A percentile compares a stretch with the other conserved stretches of the same genome.
Conservation (phyloP, 1,140 invertebrate genomes). For the Globodera rostochiensis region DNA sequence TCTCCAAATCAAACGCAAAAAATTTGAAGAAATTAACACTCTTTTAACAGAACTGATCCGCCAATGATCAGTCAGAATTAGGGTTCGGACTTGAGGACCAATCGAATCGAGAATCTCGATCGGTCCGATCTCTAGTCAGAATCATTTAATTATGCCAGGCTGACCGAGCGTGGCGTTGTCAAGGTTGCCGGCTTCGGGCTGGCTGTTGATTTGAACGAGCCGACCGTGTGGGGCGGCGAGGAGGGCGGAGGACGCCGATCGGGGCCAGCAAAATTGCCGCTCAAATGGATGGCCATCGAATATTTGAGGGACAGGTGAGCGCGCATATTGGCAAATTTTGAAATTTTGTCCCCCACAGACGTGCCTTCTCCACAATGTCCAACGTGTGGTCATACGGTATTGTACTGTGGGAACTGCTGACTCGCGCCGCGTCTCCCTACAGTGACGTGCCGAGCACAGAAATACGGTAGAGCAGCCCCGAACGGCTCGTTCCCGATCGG, state of each 20-base stretch:
- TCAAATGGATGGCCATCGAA: slow-evolving; percentile 68
- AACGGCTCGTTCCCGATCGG: too few species aligned
- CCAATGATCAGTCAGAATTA: too few species aligned
- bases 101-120: too few species aligned
- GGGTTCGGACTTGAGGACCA: too few species aligned
- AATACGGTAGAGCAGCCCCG: slow-evolving; percentile 18
- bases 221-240: slow-evolving; percentile 52
- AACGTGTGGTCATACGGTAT: slow-evolving; percentile 50
- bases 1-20: too few species aligned
- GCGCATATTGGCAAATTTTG: not conserved
- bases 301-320: slow-evolving; percentile 33
- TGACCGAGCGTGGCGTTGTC: slow-evolving; percentile 65
- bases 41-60: too few species aligned
- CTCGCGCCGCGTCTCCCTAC: slow-evolving; percentile 44
- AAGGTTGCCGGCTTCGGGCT: slow-evolving; percentile 67
- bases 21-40: too few species aligned
- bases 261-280: slow-evolving; percentile 61
- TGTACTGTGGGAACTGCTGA: slow-evolving; percentile 50
- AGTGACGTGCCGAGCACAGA: slow-evolving; percentile 43
- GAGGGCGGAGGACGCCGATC: slow-evolving; percentile 39
- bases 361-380: slow-evolving; percentile 3
- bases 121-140: too few species aligned
- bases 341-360: not conserved
- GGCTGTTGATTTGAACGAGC: slow-evolving; percentile 66
- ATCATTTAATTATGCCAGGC: slow-evolving; percentile 51